Evolutionary conservation across 2,797 vertebrate genomes (phyloP).

Genomic region (Molossus alvarezi): DNA sequence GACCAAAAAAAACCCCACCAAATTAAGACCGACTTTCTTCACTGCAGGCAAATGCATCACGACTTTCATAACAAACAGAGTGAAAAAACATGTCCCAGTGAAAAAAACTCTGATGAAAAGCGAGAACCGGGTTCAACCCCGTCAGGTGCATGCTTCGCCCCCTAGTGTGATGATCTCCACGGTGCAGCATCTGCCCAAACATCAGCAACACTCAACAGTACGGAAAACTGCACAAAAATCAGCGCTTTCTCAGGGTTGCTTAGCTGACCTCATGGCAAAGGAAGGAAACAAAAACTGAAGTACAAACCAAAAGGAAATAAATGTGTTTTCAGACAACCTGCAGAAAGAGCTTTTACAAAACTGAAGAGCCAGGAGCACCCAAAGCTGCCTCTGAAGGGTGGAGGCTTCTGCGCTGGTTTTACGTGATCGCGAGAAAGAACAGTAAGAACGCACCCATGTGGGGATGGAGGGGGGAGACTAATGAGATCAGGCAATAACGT

Average conservation of each 20-base stretch:
- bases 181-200: slow-evolving; percentile 55
- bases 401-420: not conserved
- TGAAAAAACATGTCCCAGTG: not conserved
- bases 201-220: slow-evolving; percentile 13
- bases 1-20: not conserved
- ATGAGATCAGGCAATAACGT: not conserved
- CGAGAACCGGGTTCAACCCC: not conserved
- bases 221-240: slow-evolving; percentile 13
- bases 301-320: slow-evolving; percentile 69
- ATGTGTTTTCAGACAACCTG: slow-evolving; percentile 68
- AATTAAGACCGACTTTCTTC: slow-evolving; percentile 47
- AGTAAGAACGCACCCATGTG: not conserved
- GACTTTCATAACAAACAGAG: slow-evolving; percentile 49
- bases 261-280: slow-evolving; percentile 50
- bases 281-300: slow-evolving; percentile 68
- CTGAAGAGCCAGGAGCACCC: slow-evolving; percentile 41
- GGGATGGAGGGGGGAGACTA: not conserved
- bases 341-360: not conserved
- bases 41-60: slow-evolving; percentile 14
- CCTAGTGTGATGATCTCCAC: not conserved
- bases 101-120: not conserved
- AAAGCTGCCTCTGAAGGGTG: not conserved
- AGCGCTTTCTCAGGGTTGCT: slow-evolving; percentile 53
- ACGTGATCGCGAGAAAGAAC: not conserved
- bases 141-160: slow-evolving; percentile 30